phyloP scores from a whole-genome alignment of 2,797 vertebrate species.

The Gila robusta region DNA sequence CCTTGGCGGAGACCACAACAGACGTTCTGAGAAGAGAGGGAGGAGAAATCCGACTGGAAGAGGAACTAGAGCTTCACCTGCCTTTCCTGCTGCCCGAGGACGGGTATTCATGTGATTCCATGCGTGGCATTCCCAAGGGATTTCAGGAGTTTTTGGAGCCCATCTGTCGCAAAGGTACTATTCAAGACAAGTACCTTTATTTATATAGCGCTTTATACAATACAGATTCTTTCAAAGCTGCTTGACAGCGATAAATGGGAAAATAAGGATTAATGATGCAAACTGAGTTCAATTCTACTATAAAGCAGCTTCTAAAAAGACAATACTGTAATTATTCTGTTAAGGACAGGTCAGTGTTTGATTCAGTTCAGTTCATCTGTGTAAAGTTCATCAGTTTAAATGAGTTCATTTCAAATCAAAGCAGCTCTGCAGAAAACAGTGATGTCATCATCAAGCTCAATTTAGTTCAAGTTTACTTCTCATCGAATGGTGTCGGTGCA shows the following conservation, averaged over 20 bases:
- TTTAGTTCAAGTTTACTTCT: background rate
- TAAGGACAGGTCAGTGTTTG: too few species aligned
- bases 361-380: background rate
- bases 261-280: background rate
- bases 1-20: constrained; percentile 84
- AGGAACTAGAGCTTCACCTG: constrained; percentile 90
- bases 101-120: constrained; percentile 90
- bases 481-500: background rate
- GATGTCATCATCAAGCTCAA: background rate
- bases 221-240: background rate
- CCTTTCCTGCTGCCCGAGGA: constrained; percentile 95
- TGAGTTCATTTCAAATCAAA: too few species aligned
- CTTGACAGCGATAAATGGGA: background rate
- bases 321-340: background rate
- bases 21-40: constrained; percentile 86
- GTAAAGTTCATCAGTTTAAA: too few species aligned
- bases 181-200: background rate
- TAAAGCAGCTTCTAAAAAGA: background rate
- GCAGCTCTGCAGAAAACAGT: too few species aligned
- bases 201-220: background rate
- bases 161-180: constrained; percentile 87
- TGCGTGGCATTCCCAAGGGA: constrained; percentile 90
- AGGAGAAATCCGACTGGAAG: constrained; percentile 84
- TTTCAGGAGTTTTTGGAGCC: constrained; percentile 92
- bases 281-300: background rate